phyloP scores from a whole-genome alignment of 2,797 vertebrate species.

The Setipinna tenuifilis region DNA sequence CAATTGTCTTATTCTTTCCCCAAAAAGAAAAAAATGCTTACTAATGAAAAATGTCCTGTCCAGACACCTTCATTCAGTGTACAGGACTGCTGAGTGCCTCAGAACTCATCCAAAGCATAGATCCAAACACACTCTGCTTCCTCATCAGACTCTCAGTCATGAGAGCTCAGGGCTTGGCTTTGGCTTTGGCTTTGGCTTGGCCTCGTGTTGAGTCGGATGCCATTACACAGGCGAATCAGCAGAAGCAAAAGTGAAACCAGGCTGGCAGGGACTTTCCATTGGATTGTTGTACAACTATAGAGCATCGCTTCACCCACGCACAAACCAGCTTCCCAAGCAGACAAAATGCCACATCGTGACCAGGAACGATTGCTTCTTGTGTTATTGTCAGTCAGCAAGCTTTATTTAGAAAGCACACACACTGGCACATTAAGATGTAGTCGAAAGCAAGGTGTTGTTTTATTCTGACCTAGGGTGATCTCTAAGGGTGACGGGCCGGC shows the following conservation, averaged over 20 bases:
- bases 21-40: not conserved
- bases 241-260: constrained; percentile 9
- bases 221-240: not conserved
- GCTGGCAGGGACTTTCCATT: constrained; percentile 2
- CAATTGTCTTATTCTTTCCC: not conserved
- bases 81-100: not conserved
- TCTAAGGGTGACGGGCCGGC: not conserved
- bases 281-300: not conserved
- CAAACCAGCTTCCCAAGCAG: not conserved
- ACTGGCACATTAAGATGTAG: not conserved
- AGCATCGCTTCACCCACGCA: not conserved
- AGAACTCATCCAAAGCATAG: not conserved
- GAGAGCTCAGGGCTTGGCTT: not conserved
- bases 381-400: not conserved
- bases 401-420: not conserved
- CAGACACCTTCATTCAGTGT: not conserved
- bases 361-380: not conserved
- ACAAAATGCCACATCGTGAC: not conserved
- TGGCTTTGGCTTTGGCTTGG: not conserved
- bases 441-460: not conserved
- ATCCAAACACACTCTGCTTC: not conserved
- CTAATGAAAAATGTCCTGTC: not conserved
- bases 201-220: not conserved
- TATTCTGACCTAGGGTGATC: not conserved
- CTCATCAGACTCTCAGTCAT: not conserved